Evolutionary conservation across 2,113 vertebrate genomes (phyloP).

Genomic region (Macquaria australasica): DNA sequence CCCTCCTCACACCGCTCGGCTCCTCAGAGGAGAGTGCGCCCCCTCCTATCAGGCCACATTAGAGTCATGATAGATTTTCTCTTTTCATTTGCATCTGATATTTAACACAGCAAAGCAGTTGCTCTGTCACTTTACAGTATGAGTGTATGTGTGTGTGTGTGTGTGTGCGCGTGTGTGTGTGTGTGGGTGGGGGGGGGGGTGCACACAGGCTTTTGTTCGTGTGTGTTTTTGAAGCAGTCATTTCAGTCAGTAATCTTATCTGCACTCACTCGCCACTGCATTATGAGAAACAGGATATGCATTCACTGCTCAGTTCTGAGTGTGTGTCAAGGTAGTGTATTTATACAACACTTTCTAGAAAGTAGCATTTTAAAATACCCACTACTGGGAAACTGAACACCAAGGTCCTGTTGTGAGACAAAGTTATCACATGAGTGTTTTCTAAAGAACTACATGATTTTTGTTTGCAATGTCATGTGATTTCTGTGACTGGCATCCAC

Average conservation of each 20-base stretch:
- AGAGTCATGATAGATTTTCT: conserved; percentile 97
- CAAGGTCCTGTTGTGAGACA: background rate
- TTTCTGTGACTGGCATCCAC: conserved; percentile 32
- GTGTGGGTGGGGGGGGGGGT: too few species aligned
- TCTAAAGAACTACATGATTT: background rate
- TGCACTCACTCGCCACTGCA: conserved; percentile 57
- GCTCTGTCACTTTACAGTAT: conserved; percentile 73
- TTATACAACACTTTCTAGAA: conserved; percentile 55
- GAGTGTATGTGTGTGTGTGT: conserved; percentile 25
- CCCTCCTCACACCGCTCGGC: conserved; percentile 85
- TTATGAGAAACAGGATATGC: conserved; percentile 69
- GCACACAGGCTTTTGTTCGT: background rate
- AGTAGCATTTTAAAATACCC: conserved; percentile 42
- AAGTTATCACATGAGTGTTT: conserved; percentile 8
- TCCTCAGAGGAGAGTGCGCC: conserved; percentile 84
- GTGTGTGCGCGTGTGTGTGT: conserved; percentile 11
- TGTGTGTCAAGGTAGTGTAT: conserved; percentile 46
- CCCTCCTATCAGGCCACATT: conserved; percentile 91
- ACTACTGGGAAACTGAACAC: conserved; percentile 23
- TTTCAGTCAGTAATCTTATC: conserved; percentile 63
- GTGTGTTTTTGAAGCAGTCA: conserved; percentile 36
- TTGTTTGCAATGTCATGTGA: background rate
- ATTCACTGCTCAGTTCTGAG: conserved; percentile 23
- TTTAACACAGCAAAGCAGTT: conserved; percentile 86
- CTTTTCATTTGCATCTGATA: conserved; percentile 99